Evolutionary conservation across 2,113 vertebrate genomes (phyloP).

Genomic region (Camelus dromedarius): DNA sequence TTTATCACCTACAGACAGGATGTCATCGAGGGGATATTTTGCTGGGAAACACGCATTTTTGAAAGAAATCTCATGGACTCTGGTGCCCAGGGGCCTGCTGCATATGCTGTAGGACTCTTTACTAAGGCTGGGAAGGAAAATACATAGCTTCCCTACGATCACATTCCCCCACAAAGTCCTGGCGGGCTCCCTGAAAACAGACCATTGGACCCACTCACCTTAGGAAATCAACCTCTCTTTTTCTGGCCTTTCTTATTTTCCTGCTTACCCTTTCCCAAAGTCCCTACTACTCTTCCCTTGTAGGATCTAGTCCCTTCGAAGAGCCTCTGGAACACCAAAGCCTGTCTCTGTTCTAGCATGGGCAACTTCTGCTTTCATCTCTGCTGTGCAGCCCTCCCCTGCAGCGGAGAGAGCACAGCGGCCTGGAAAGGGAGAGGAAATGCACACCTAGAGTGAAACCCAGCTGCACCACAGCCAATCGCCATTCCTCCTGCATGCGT

Average conservation of each 20-base stretch:
- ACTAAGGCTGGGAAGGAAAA: neutral
- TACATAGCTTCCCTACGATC: neutral
- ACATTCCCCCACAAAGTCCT: neutral
- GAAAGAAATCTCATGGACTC: neutral
- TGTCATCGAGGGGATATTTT: neutral
- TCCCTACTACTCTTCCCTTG: neutral
- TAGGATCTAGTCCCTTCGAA: neutral
- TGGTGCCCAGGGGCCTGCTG: neutral
- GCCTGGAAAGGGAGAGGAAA: neutral
- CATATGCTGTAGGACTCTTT: neutral
- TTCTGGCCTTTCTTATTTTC: neutral
- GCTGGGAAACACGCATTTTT: neutral
- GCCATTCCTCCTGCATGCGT: neutral
- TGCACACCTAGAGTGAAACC: neutral
- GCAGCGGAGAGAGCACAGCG: neutral
- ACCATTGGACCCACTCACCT: neutral
- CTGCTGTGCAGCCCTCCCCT: neutral
- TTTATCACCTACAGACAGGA: neutral
- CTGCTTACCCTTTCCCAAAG: neutral
- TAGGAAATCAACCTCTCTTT: neutral
- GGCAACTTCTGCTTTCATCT: conserved; percentile 12
- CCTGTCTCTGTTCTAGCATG: neutral
- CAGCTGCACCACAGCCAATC: neutral
- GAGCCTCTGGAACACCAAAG: neutral
- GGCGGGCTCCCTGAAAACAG: neutral